These are phyloP conservation scores for Catotricha subobsoleta DNA, from an alignment of 2,888 invertebrate species.

Conservation along the genomic window DNA sequence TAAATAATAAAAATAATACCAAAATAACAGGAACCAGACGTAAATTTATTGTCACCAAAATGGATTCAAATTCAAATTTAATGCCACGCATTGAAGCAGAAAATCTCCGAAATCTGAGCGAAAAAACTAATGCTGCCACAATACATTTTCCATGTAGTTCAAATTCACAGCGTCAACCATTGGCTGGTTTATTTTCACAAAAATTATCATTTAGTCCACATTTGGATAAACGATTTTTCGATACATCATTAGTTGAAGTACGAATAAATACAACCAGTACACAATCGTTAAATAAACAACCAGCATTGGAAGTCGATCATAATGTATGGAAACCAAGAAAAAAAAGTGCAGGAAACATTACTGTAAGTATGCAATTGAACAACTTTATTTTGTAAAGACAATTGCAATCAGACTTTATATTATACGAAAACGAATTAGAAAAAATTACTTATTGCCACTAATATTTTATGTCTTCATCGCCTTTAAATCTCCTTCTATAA, in stretches of 20 bases:
- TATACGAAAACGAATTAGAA: too few species aligned
- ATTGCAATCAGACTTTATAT: too few species aligned
- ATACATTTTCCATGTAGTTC: constrained; percentile 49
- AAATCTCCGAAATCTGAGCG: constrained; percentile 18
- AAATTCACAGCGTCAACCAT: constrained; percentile 35
- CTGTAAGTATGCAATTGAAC: constrained; percentile 3
- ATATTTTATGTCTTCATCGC: too few species aligned
- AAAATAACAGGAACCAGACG: constrained; percentile 28
- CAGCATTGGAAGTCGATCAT: constrained; percentile 7
- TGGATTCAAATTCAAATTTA: constrained; percentile 14
- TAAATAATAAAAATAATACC: not conserved
- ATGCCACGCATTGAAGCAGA: constrained; percentile 24
- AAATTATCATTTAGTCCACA: constrained; percentile 34
- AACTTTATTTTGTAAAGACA: too few species aligned
- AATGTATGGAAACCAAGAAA: constrained; percentile 14
- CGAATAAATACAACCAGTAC: constrained; percentile 34
- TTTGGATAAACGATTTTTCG: constrained; percentile 63
- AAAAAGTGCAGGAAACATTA: not conserved
- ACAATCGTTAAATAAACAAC: constrained; percentile 18
- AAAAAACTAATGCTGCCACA: constrained; percentile 36
- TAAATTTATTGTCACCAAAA: constrained; percentile 36
- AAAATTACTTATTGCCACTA: too few species aligned
- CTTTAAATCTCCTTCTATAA: too few species aligned
- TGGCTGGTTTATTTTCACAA: constrained; percentile 38
- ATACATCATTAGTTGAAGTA: constrained; percentile 64